Percentiles rank a stretch among this genome's conserved stretches.
Evolutionary conservation across 2,113 vertebrate genomes (phyloP).

Genomic region (Taxidea taxus): DNA sequence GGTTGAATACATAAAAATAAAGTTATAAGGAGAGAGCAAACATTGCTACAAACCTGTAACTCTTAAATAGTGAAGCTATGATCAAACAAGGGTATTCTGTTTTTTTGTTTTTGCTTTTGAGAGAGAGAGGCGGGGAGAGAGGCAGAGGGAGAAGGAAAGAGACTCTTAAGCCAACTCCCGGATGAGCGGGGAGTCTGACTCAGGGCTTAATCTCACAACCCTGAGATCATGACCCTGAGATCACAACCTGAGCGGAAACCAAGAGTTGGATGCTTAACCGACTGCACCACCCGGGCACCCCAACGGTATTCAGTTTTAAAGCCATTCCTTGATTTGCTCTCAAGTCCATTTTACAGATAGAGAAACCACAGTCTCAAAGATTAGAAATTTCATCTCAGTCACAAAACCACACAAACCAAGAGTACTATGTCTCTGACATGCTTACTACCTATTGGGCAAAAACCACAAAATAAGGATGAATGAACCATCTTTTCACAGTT

Average conservation of each 20-base stretch:
- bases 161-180: neutral
- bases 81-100: neutral
- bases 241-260: neutral
- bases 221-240: neutral
- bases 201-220: neutral
- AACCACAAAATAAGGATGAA: neutral
- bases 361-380: neutral
- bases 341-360: neutral
- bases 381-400: neutral
- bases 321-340: neutral
- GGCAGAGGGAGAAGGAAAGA: neutral
- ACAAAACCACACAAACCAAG: neutral
- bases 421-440: neutral
- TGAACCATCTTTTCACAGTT: neutral
- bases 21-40: neutral
- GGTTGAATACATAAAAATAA: neutral
- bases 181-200: neutral
- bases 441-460: neutral
- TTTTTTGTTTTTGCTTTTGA: neutral
- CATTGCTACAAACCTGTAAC: neutral
- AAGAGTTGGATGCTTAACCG: neutral
- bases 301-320: neutral
- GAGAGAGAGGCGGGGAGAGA: neutral
- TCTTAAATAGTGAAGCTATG: neutral
- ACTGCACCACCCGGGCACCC: neutral